Base-by-base conservation (phyloP, 2,797 vertebrate genomes). In the Pseudotriccus pelzelni region DNA sequence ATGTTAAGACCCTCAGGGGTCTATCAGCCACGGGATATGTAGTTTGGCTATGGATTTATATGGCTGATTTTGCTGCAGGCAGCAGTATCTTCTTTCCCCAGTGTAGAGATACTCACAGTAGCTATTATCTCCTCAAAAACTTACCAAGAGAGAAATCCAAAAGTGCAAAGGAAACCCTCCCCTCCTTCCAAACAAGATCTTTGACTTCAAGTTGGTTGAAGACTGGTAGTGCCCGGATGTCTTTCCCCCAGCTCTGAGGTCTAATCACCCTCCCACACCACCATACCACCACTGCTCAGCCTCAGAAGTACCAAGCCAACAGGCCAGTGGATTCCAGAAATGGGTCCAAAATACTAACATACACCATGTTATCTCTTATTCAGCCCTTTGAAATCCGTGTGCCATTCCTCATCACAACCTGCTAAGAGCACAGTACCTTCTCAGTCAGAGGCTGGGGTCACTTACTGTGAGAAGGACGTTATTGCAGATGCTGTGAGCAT, bases 21-120 rank as follows among this genome's bases (percentile, higher is more conserved):
- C 50, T 53, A 0, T 66, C 25, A 32, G n/a, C 30, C 8, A 5
- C 3, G 2, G 12, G 6, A 28, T n/a, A 16, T 39, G 5, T 5
- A 14, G 18, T 27, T 73, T 46, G 18, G 4, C 28, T 37, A 13
- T 12, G 39, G 8, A 25, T 63, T 93, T 59, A 30, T 28, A 8
- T 25, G 13, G 44, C 8, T 36, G 14, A 4, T 49, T 41, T 23
- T 56, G 49, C 22, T 73, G 46, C 55, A 37, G 63, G 20, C 22
- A 28, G 37, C 43, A 44, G 9, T 22, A 9, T 53, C 39, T 49
- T 55, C 49, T 56, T n/a, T 47, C 19, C 16, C 7, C 5, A 5
- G 0, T 27, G 30, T 21, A n/a, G 14, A 36, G 8, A 32, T 15
- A 53, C 14, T 1, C 14, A 7, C 14, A 7, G 9, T 17, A 52